phyloP scores from a whole-genome alignment of 2,113 vertebrate species.

The Taurulus bubalis region DNA sequence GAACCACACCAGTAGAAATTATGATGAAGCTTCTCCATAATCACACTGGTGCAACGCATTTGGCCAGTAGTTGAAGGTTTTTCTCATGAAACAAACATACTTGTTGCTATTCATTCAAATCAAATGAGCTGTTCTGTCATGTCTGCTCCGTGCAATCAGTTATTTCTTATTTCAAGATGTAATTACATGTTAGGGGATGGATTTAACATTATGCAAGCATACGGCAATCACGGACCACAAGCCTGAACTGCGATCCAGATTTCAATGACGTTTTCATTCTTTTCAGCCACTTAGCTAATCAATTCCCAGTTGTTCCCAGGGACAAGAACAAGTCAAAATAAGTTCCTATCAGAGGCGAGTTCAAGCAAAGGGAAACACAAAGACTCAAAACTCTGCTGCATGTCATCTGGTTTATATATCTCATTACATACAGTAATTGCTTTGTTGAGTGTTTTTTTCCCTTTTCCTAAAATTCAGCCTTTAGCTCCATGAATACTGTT shows the following conservation, averaged over 20 bases:
- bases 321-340: constrained; percentile 7
- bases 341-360: not conserved
- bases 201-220: not conserved
- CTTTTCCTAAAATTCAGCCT: no score
- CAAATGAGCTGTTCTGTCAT: not conserved
- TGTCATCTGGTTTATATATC: not conserved
- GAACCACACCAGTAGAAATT: not conserved
- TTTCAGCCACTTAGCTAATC: constrained; percentile 1
- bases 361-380: not conserved
- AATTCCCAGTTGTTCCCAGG: not conserved
- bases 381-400: not conserved
- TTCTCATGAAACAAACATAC: not conserved
- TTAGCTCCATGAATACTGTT: not conserved
- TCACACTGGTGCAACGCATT: not conserved
- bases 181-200: no score
- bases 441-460: not conserved
- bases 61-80: not conserved
- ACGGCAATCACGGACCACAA: not conserved
- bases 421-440: not conserved
- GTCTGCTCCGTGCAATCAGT: not conserved
- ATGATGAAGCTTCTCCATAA: not conserved
- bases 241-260: not conserved
- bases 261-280: not conserved
- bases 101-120: not conserved
- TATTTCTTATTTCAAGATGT: not conserved